Base-by-base conservation (phyloP, 2,888 invertebrate genomes). In the Chelonus formosanus region DNA sequence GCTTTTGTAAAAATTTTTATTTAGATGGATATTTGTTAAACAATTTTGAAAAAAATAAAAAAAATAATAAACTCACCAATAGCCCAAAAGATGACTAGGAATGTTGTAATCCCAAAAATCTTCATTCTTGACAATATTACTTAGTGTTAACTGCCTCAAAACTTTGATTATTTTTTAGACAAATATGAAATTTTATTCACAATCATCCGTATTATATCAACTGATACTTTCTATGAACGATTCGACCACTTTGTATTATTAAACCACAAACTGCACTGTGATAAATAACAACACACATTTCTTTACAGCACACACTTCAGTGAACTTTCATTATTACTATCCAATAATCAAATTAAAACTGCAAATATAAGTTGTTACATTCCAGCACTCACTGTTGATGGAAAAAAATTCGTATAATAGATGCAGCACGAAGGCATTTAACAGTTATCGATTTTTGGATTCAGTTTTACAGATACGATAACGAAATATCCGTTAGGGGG, bases 31-130 rank as follows among this genome's bases (percentile, higher is more conserved):
- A 20, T 20, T 20, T 20, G 2, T 20, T 20, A 20, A 20, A 20
- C 2, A 20, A 20, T 2, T 20, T 20, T 20, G 50, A 65, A 10
- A 43, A 54, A 69, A 67, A 57, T 20, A 63, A 59, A 59, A 56
- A 57, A 54, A 60, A 64, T 62, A 65, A 52, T 63, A 36, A 68
- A 81, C 81, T 81, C 76, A 81, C 81, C 81, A 72, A 80, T 73
- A 63, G 73, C 73, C 72, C 74, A 78, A 73, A 73, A 76, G 69
- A 80, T 73, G 71, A 80, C 70, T 67, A 81, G 72, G 68, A 78
- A 69, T 47, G 74, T 70, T 56, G 74, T 69, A 65, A 71, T 71
- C 73, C 73, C 70, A 68, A 71, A 71, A 65, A 71, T 66, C 70
- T 72, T 74, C 80, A 80, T 80, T 73, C 69, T 76, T 75, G 36